Conservation (phyloP, 1,140 invertebrate genomes). For the Diachasma alloeum region DNA sequence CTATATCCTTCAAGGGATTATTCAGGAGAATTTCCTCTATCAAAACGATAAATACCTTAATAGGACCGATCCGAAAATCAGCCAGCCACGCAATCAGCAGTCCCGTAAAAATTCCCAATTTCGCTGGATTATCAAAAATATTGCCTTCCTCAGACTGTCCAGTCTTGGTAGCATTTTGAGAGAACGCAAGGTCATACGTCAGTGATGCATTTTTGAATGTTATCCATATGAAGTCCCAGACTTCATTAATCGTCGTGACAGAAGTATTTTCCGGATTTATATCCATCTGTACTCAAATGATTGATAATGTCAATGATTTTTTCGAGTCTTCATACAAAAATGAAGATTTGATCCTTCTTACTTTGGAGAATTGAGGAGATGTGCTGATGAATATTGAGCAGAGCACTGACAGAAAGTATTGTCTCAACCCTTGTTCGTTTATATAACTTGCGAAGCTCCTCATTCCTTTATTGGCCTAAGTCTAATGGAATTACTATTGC, state of each 20-base stretch:
- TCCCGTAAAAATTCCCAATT: constrained; percentile 32
- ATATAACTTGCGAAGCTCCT: constrained; percentile 28
- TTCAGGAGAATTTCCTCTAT: too few species aligned
- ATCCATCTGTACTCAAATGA: constrained; percentile 22
- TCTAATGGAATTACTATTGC: constrained; percentile 18
- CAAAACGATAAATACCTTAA: constrained; percentile 23
- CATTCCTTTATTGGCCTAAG: not conserved
- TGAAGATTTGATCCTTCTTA: not conserved
- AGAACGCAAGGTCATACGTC: constrained; percentile 25
- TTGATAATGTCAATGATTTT: not conserved
- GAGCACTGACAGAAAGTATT: constrained; percentile 20
- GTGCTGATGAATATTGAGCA: not conserved
- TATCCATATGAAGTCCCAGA: constrained; percentile 30
- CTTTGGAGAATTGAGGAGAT: not conserved
- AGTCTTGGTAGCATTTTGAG: constrained; percentile 22
- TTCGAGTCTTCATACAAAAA: not conserved
- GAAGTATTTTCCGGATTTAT: not conserved
- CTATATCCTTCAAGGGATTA: too few species aligned
- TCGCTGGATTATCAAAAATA: constrained; percentile 32
- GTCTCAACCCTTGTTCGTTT: not conserved
- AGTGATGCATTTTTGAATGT: constrained; percentile 31
- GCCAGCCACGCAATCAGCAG: constrained; percentile 28
- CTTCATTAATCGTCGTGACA: not conserved
- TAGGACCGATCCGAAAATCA: constrained; percentile 21
- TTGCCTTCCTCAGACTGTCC: constrained; percentile 10